Evolutionary conservation across 2,113 vertebrate genomes (phyloP), one percentile per base, ranked within the genome.

Genomic region (Osmerus eperlanus): DNA sequence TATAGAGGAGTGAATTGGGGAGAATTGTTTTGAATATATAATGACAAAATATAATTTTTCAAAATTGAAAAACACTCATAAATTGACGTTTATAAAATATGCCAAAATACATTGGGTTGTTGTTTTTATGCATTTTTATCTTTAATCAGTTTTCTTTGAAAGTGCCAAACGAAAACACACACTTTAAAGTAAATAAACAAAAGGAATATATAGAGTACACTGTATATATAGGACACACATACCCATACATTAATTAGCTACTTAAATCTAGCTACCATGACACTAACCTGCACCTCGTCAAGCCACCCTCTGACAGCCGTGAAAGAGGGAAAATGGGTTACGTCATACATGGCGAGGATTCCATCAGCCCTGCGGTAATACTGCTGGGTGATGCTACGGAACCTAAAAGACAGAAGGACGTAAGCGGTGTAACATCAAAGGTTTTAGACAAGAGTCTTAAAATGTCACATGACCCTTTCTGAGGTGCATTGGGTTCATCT

Each of bases 331-430:
- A 85, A 53, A 0, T 87, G 73, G 0, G 88, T 93, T 0, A 94
- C 0, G 76, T 96, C 94, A 47, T 95, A 96, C 92, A 95, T 88
- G 67, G 91, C 87, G 32, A 96, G 83, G 67, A 95, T 85, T 2
- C 91, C 92, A 0, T 95, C 93, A 0, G 91, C 93, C 72, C 89
- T 92, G 21, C 92, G 90, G 74, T 94, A 94, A 12, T 95, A 95
- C 78, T 95, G 94, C 78, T 92, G 91, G 47, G 93, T 93, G 73
- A 96, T 86, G 78, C 93, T 94, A 64, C 84, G 88, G 68, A 94
- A 96, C 82, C 94, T 95, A 77, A 58, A 0, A 75, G 4, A 41
- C 70, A 28, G 0, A 5, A 21, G 15, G 12, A 41, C 28, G 29
- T 15, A 41, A 11, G 8, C 2, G 52, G 0, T 12, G 15, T 18